Evolutionary conservation across 2,113 vertebrate genomes (phyloP).

Genomic region (Petrocephalus microphthalmus): DNA sequence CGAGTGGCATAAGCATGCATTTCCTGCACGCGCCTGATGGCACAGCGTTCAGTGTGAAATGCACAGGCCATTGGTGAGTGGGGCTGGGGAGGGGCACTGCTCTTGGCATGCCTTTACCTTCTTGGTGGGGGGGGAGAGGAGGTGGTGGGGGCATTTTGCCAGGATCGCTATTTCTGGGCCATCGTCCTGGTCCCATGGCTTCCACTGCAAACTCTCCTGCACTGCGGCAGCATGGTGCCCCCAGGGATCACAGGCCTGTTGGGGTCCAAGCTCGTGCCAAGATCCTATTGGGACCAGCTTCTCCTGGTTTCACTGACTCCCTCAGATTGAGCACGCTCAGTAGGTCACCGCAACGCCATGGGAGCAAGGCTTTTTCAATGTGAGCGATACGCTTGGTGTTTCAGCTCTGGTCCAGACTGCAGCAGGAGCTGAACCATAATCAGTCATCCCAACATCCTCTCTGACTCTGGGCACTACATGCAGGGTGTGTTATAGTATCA

Average conservation of each 20-base stretch:
- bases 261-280: background rate
- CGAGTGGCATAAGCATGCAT: background rate
- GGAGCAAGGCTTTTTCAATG: background rate
- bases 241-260: background rate
- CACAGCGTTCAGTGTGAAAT: background rate
- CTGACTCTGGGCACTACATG: no score
- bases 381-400: background rate
- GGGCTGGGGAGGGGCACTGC: background rate
- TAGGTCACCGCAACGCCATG: background rate
- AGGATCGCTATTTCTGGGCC: conserved; percentile 4
- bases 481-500: no score
- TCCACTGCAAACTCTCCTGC: background rate
- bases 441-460: background rate
- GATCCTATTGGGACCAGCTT: background rate
- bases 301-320: background rate
- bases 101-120: background rate
- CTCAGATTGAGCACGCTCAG: background rate
- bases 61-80: no score
- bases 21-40: background rate
- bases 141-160: background rate
- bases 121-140: background rate
- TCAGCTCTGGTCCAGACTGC: background rate
- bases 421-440: background rate
- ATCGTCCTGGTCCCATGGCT: background rate
- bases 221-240: background rate